Evolutionary conservation across 2,113 vertebrate genomes (phyloP).

Genomic region (Heterotilapia buettikoferi): DNA sequence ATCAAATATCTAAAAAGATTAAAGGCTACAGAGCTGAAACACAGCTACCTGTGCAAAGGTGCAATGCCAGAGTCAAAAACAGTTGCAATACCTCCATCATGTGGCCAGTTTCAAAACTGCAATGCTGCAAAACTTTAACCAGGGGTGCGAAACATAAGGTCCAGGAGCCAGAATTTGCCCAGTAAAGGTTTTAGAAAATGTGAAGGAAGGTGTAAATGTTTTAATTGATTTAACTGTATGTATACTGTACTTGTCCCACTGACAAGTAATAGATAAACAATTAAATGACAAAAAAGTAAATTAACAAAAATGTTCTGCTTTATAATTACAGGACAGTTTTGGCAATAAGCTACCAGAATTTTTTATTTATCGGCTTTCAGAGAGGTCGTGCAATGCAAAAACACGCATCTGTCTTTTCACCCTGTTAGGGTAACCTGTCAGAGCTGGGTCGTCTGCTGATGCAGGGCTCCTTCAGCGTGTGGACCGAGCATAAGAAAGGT

Average conservation of each 20-base stretch:
- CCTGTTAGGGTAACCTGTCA: constrained; percentile 84
- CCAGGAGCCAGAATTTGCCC: neutral
- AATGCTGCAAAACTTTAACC: neutral
- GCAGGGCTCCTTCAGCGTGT: constrained; percentile 97
- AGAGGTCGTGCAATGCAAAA: neutral
- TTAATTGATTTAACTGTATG: neutral
- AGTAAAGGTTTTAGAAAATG: neutral
- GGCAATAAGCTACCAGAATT: neutral
- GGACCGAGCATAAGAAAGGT: constrained; percentile 96
- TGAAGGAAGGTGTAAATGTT: neutral
- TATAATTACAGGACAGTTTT: neutral
- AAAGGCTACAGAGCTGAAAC: neutral
- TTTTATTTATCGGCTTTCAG: fast-evolving
- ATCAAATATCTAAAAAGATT: neutral
- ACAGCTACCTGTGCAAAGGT: neutral
- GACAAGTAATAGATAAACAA: fast-evolving
- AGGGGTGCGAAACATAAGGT: fast-evolving
- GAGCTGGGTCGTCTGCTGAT: constrained; percentile 92
- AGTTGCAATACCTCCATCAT: fast-evolving
- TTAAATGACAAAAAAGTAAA: neutral
- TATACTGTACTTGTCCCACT: neutral
- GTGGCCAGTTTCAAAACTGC: neutral
- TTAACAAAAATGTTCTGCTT: fast-evolving
- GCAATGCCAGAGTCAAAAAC: neutral
- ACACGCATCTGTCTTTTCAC: neutral